phyloP scores from a whole-genome alignment of 2,113 vertebrate genomes.

The Tauraco erythrolophus region DNA sequence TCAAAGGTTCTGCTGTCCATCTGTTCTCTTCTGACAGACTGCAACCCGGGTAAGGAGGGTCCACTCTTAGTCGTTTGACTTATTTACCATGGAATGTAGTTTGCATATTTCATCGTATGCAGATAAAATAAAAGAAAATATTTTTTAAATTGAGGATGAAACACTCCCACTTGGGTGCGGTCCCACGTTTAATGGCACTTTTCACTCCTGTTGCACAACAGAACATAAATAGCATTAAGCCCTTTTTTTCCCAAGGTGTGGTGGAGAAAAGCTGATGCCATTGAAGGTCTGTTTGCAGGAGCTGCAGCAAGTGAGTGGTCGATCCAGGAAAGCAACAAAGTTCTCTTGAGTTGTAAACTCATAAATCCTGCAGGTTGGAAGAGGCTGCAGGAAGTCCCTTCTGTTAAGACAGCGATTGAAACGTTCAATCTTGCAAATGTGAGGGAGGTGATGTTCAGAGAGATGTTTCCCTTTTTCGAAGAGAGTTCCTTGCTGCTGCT shows the following conservation, averaged over 20 bases:
- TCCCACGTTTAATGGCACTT: neutral
- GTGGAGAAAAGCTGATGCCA: neutral
- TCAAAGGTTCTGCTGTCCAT: conserved; percentile 94
- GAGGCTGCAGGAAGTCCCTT: neutral
- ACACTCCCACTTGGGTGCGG: neutral
- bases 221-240: neutral
- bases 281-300: neutral
- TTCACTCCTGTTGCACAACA: neutral
- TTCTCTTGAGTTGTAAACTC: neutral
- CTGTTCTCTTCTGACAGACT: conserved; percentile 94
- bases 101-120: neutral
- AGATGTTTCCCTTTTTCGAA: neutral
- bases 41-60: conserved; percentile 86
- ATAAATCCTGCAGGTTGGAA: neutral
- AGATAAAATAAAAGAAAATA: neutral
- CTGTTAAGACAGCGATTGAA: neutral
- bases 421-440: neutral
- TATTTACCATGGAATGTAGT: neutral
- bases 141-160: neutral
- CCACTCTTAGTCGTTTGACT: neutral
- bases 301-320: neutral
- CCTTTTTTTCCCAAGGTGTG: neutral
- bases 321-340: neutral
- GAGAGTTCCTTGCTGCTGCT: neutral
- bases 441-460: neutral